Percentiles rank a stretch among this genome's conserved stretches.
Conservation (phyloP, 2,888 invertebrate species). For the Drosophila engyochracea region DNA sequence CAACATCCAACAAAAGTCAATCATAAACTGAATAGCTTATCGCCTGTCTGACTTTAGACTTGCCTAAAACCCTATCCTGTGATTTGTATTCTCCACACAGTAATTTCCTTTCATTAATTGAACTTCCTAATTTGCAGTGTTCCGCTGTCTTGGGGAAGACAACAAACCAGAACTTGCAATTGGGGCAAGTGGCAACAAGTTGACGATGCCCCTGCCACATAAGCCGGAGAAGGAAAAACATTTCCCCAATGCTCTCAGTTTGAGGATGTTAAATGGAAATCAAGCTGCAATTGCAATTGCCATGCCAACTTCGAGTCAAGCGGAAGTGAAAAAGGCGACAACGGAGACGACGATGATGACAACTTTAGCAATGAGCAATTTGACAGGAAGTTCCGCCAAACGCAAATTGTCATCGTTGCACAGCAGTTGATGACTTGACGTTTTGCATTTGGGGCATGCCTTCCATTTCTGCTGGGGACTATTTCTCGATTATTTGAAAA, state of each 20-base stretch:
- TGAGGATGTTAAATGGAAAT: slow-evolving; percentile 64
- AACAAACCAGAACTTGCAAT: slow-evolving; percentile 15
- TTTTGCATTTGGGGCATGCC: slow-evolving; percentile 5
- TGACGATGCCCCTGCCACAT: slow-evolving; percentile 29
- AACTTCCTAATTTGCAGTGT: slow-evolving; percentile 47
- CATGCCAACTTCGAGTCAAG: slow-evolving; percentile 41
- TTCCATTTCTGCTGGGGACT: neutral
- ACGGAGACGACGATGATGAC: slow-evolving; percentile 39
- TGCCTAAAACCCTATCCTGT: neutral
- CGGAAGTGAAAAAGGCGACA: slow-evolving; percentile 33
- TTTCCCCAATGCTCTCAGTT: slow-evolving; percentile 52
- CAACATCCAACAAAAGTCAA: neutral
- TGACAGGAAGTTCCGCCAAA: slow-evolving; percentile 54
- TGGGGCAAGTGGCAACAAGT: slow-evolving; percentile 45
- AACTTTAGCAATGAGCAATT: slow-evolving; percentile 63
- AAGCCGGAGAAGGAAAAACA: slow-evolving; percentile 51
- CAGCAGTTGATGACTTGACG: slow-evolving; percentile 41
- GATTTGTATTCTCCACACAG: neutral
- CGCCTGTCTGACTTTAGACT: neutral
- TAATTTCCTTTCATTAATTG: slow-evolving; percentile 49
- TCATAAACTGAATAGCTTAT: neutral
- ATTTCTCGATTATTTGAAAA: neutral
- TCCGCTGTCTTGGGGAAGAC: neutral
- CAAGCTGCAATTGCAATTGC: slow-evolving; percentile 61
- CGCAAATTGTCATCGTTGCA: slow-evolving; percentile 55